Evolutionary conservation across 2,888 invertebrate genomes (phyloP), one percentile per base, ranked within the genome.

Genomic region (Zonitis immaculata): DNA sequence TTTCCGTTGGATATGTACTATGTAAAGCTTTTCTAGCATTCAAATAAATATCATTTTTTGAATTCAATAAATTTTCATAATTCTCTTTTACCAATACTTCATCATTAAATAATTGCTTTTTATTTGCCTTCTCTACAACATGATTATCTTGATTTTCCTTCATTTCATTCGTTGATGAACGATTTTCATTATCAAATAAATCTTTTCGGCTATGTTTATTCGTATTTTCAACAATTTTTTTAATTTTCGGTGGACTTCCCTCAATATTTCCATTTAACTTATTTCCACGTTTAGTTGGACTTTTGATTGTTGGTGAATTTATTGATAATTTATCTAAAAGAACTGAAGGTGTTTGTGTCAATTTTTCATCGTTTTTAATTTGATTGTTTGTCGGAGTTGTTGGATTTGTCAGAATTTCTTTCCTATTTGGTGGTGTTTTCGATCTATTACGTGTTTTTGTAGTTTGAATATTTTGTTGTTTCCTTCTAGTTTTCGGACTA

Each of bases 21-120:
- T 76, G 76, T 42, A 77, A 61, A 14, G 76, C 76, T 64, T 66
- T 67, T 45, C 73, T 66, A 18, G 76, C 76, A 68, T 60, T 69
- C 58, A 72, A 69, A 60, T 70, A 76, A 32, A 62, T 45, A 59
- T 60, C 59, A 12, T 57, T 54, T 20, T 54, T 50, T 20, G 42
- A 46, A 18, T 39, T 20, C 44, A 61, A 64, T 26, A 65, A 59
- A n/a, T 58, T 52, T 45, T 57, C 62, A 11, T 47, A 47, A 12
- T 42, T 51, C 30, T 51, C 35, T 44, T 44, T 51, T 6, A 18
- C 8, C 14, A 28, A 22, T 12, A 39, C 44, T n/a, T 3, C 26
- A 20, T 6, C 26, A 22, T 3, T 6, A 7, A 16, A 27, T 35
- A 22, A 20, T 3, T 12, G 22, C 46, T 22, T 28, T 18, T 42